Base-by-base conservation (phyloP, 2,888 invertebrate species). In the Drosophila trichaetosa region DNA sequence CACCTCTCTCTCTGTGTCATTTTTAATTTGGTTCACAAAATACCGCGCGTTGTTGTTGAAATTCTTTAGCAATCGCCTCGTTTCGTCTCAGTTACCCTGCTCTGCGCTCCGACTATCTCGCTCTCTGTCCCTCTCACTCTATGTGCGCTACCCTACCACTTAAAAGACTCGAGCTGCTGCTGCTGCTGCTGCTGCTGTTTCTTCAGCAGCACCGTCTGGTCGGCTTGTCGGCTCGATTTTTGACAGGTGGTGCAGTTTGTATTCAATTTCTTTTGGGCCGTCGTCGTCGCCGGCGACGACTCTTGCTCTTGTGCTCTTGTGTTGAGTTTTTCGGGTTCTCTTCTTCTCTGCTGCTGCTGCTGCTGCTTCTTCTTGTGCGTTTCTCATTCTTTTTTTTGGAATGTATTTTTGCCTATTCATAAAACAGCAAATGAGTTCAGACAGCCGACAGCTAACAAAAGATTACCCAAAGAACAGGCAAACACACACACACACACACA, bases 201-300 rank as follows among this genome's bases (percentile, higher is more conserved):
- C 68, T 75, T 67, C 65, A 29, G 68, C 68, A 68, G 40, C 62
- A 62, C 69, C 87, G 81, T 82, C 77, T 83, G 71, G 75, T 57
- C 36, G 24, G 38, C 27, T 56, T 62, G 73, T 68, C 56, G 74
- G 70, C 84, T 85, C 89, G 87, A 79, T 90, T 89, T 92, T 90
- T 91, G 91, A 91, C 91, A 91, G 91, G 91, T 91, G 91, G 91
- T 90, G 91, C 79, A 88, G 89, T 84, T 84, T 80, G 84, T 88
- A 84, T 84, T 84, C 84, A 84, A 84, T 84, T 84, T 84, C 88
- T 83, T 78, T 81, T 72, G 77, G 80, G 61, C 76, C 76, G 51
- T 77, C 73, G 77, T 54, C 70, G 73, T 76, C 73, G 77, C 67
- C 78, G 84, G 75, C 87, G 84, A 82, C 84, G 86, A 81, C 87